Conservation (phyloP, 2,113 vertebrate genomes). For the Podocnemis expansa region DNA sequence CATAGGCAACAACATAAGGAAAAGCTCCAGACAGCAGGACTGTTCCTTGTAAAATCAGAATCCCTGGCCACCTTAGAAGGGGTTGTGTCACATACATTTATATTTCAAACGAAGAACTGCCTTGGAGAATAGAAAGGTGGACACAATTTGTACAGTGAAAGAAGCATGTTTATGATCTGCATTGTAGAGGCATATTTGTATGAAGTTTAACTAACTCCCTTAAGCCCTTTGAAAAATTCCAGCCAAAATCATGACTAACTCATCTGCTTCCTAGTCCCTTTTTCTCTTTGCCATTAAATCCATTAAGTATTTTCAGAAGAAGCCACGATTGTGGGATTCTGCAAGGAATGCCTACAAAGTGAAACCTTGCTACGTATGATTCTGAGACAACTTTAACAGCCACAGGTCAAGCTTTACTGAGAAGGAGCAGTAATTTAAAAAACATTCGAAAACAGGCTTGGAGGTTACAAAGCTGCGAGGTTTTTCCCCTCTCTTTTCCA, state of each 20-base stretch:
- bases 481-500: not conserved
- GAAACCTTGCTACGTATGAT: not conserved
- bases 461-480: not conserved
- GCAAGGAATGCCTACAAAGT: not conserved
- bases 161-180: not conserved
- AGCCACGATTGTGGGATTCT: not conserved
- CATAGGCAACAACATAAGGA: no score
- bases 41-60: no score
- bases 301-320: not conserved
- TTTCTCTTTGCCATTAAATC: not conserved
- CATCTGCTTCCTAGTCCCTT: not conserved
- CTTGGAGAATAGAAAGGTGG: not conserved
- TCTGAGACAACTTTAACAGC: not conserved
- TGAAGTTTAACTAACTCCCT: not conserved
- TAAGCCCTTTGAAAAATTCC: not conserved
- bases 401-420: not conserved
- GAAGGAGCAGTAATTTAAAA: not conserved
- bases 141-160: not conserved
- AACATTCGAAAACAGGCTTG: not conserved
- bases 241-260: not conserved
- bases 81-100: not conserved
- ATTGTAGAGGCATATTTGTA: not conserved
- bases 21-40: no score
- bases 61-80: no score
- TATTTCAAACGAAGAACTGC: fast-evolving